Evolutionary conservation across 2,797 vertebrate species (phyloP).

Genomic region (Periophthalmus magnuspinnatus): DNA sequence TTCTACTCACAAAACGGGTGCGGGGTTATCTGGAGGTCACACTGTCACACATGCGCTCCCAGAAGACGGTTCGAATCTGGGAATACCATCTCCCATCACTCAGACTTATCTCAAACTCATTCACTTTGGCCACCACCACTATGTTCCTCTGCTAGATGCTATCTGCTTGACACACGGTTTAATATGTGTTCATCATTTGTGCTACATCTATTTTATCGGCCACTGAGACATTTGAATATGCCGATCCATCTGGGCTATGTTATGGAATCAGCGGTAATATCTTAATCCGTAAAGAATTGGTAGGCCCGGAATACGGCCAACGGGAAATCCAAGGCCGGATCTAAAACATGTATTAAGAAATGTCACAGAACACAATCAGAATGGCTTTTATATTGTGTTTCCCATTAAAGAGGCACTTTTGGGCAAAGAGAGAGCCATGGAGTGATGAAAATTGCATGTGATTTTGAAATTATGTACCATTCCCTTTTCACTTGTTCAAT

Average conservation of each 20-base stretch:
- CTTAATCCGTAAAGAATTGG: constrained; percentile 1
- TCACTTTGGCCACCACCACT: constrained; percentile 5
- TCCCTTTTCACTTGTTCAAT: not conserved
- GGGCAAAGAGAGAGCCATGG: not conserved
- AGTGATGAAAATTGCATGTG: not conserved
- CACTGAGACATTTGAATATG: constrained; percentile 13
- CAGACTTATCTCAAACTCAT: constrained; percentile 11
- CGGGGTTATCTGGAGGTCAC: constrained; percentile 42
- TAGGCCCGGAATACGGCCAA: not conserved
- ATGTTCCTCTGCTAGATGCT: constrained; percentile 26
- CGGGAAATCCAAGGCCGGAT: not conserved
- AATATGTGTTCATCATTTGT: constrained; percentile 34
- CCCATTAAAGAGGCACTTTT: not conserved
- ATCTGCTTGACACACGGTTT: constrained; percentile 26
- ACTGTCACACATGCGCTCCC: not conserved
- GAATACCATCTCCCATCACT: constrained; percentile 32
- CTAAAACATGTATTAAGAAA: not conserved
- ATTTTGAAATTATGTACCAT: not conserved
- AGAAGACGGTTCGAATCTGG: constrained; percentile 22
- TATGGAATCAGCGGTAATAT: not conserved
- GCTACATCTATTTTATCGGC: constrained; percentile 14
- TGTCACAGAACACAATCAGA: not conserved
- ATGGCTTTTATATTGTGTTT: not conserved
- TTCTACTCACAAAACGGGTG: not conserved
- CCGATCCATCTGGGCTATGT: not conserved